Conservation (phyloP, 2,888 invertebrate genomes). For the Linnaemya tessellans region DNA sequence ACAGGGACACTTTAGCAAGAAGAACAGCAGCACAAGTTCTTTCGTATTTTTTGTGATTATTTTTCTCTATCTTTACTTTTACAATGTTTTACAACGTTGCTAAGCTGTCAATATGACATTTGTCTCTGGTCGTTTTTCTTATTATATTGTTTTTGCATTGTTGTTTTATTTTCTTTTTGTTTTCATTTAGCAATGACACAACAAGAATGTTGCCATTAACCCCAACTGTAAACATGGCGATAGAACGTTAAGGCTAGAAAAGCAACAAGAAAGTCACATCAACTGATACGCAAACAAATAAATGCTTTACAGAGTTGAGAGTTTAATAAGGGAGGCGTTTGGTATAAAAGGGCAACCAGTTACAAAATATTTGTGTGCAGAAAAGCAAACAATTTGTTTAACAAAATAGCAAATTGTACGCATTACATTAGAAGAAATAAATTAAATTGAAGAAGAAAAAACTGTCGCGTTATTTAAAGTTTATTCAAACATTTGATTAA, state of each 20-base stretch:
- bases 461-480: too few relatives aligned
- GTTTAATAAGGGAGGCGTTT: neutral
- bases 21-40: conserved; percentile 9
- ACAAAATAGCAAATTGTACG: too few relatives aligned
- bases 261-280: neutral
- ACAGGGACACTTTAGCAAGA: neutral
- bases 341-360: neutral
- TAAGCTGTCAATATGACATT: conserved; percentile 66
- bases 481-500: too few relatives aligned
- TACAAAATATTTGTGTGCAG: neutral
- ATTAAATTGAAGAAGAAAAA: too few relatives aligned
- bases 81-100: conserved; percentile 53
- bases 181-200: conserved; percentile 29
- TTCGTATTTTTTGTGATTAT: neutral
- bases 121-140: conserved; percentile 47
- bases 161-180: neutral
- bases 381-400: too few relatives aligned
- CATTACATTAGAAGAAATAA: too few relatives aligned
- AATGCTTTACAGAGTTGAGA: neutral
- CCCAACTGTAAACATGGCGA: conserved; percentile 58
- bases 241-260: neutral
- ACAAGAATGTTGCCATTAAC: conserved; percentile 61
- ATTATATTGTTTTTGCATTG: neutral
- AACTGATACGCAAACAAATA: neutral
- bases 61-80: conserved; percentile 17